Percentiles rank a stretch among this genome's conserved stretches.
phyloP scores from a whole-genome alignment of 2,113 vertebrate species.

The Laterallus jamaicensis region DNA sequence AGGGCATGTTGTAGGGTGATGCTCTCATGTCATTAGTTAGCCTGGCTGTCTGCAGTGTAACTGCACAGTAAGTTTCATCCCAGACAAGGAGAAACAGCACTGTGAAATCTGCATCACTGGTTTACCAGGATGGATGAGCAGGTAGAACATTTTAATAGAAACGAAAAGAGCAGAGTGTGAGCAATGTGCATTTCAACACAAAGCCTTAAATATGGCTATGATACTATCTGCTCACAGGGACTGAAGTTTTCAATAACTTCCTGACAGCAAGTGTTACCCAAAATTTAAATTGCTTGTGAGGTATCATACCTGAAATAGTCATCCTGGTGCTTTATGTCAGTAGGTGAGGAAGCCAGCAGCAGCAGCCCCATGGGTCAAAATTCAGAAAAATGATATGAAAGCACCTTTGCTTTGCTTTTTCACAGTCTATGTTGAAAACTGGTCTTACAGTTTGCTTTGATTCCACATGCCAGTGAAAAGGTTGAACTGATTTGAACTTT shows the following conservation, averaged over 20 bases:
- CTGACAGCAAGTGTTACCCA: neutral
- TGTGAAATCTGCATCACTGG: neutral
- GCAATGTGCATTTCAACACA: neutral
- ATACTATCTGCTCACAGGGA: neutral
- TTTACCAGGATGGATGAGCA: neutral
- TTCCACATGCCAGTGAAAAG: neutral
- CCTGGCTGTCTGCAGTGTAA: neutral
- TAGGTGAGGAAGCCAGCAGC: neutral
- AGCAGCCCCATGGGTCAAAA: accelerated
- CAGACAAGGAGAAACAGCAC: neutral
- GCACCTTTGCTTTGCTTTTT: neutral
- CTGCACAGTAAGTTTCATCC: neutral
- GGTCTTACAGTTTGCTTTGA: neutral
- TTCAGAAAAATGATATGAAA: neutral
- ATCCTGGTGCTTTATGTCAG: neutral
- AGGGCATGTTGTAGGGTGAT: neutral
- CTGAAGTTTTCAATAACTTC: neutral
- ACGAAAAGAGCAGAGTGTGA: neutral
- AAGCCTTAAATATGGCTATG: neutral
- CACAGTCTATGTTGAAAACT: neutral
- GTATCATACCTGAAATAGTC: neutral
- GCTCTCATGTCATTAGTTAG: neutral
- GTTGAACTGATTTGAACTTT: slow-evolving; percentile 39
- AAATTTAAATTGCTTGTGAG: neutral
- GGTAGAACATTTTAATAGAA: neutral